Evolutionary conservation across 1,140 invertebrate genomes (phyloP).

Genomic region (Coelopa frigida): DNA sequence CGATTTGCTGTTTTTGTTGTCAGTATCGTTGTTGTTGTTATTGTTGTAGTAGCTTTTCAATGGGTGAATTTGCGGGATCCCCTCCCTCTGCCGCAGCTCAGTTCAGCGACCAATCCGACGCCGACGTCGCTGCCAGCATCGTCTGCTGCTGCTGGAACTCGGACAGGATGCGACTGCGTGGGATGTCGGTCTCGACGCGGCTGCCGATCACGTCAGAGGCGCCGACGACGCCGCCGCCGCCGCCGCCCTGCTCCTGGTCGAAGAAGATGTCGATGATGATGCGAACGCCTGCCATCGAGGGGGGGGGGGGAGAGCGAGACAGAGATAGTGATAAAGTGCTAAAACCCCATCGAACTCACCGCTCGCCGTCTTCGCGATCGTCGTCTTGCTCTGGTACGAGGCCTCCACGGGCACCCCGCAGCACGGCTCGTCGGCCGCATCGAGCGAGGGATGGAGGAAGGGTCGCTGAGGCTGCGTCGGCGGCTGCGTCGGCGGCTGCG

Average conservation of each 20-base stretch:
- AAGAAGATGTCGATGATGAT: slow-evolving; percentile 38
- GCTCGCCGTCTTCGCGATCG: slow-evolving; percentile 13
- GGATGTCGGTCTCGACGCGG: slow-evolving; percentile 37
- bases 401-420: slow-evolving; percentile 10
- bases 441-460: neutral
- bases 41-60: no score
- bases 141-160: slow-evolving; percentile 27
- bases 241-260: slow-evolving; percentile 22
- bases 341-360: slow-evolving; percentile 5
- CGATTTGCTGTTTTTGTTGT: no score
- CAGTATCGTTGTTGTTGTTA: no score
- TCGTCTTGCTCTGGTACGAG: slow-evolving; percentile 15
- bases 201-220: slow-evolving; percentile 25
- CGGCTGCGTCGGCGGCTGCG: neutral
- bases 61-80: no score
- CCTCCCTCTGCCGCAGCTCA: no score
- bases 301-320: no score
- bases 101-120: no score
- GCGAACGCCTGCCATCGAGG: slow-evolving; percentile 23
- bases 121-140: no score
- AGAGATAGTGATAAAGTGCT: neutral
- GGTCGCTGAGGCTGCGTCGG: slow-evolving; percentile 2
- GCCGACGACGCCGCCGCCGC: neutral
- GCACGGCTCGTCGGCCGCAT: neutral
- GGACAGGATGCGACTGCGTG: slow-evolving; percentile 30